Base-by-base conservation (phyloP, 2,113 vertebrate genomes). In the Pterocles orientalis region DNA sequence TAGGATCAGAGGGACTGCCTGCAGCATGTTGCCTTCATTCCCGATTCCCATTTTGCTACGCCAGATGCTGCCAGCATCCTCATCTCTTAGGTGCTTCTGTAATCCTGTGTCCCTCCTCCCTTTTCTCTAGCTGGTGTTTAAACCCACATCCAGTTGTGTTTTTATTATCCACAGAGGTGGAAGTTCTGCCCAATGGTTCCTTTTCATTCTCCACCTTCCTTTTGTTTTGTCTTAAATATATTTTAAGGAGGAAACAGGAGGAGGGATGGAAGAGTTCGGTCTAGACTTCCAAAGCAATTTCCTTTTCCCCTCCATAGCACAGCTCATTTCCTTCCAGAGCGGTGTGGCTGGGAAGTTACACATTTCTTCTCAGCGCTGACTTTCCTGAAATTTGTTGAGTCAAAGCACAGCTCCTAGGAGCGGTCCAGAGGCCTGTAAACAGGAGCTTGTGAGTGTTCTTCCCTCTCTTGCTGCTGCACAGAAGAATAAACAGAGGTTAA, bases 261-360 rank as follows among this genome's bases (percentile, higher is more conserved):
- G 87, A 92, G 80, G 69, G 48, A 76, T 96, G 68, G 68, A 96
- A 96, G 97, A 88, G 96, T 61, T 72, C 34, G 10, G 97, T 93
- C 97, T 94, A 79, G 86, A 95, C 96, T 97, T 97, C 95, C 94
- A 96, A 96, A 90, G 84, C 58, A 53, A 88, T 97, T 97, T 97
- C 76, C 97, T 75, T 94, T 96, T 97, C 95, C 87, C 87, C 77
- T 83, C 10, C 92, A 94, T 92, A 96, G 94, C 87, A 94, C 77
- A 86, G 62, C 97, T 95, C 76, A 94, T 94, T 97, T 97, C 96
- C 91, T 91, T 76, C 93, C 94, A 97, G 83, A 82, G 82, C 17
- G 2, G 65, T 5, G 41, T 8, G 87, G 41, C 68, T 89, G 85
- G 71, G 85, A 95, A 95, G 92, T 90, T 92, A 81, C 77, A 73